These are phyloP conservation scores for Delphinus delphis DNA, from an alignment of 2,113 vertebrate species.

Conservation along the genomic window DNA sequence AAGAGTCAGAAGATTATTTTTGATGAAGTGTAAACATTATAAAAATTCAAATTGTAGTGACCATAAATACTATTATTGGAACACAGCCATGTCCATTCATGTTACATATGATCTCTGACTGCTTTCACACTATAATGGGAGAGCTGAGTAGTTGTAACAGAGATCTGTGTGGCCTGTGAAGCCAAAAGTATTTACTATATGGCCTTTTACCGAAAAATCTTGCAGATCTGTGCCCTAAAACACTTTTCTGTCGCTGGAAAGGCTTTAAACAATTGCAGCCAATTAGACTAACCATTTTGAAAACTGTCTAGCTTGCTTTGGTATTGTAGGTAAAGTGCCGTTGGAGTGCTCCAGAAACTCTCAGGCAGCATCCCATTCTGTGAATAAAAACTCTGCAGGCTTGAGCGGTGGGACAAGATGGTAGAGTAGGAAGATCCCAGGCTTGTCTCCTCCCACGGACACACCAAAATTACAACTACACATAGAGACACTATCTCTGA, in stretches of 20 bases:
- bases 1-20: neutral
- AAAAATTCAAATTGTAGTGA: slow-evolving; percentile 10
- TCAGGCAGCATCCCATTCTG: neutral
- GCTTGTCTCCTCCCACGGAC: neutral
- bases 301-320: neutral
- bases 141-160: neutral
- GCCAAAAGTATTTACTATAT: neutral
- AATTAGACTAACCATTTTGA: neutral
- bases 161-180: neutral
- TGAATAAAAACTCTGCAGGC: neutral
- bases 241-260: neutral
- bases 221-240: neutral
- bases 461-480: neutral
- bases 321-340: neutral
- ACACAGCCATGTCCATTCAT: neutral
- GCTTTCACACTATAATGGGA: neutral
- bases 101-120: neutral
- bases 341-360: neutral
- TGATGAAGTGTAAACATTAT: neutral
- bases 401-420: neutral
- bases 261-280: neutral
- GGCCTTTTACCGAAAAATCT: neutral
- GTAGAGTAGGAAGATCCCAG: neutral
- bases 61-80: neutral
- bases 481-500: neutral